Percentiles rank a stretch among this genome's conserved stretches.
Evolutionary conservation across 2,888 invertebrate genomes (phyloP).

Genomic region (Drosophila neutralis): DNA sequence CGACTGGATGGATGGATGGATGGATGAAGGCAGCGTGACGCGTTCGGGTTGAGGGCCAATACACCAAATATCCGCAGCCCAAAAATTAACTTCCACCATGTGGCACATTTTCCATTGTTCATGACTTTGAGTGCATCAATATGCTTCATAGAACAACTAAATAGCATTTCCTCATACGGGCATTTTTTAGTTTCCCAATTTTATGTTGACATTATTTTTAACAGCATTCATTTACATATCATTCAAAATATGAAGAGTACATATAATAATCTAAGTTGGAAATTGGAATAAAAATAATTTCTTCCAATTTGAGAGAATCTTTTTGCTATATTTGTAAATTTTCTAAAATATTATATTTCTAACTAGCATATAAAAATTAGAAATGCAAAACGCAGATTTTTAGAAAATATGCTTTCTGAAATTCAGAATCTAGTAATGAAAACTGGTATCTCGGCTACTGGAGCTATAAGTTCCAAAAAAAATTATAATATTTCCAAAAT

Average conservation of each 20-base stretch:
- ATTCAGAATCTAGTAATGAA: neutral
- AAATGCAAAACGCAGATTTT: neutral
- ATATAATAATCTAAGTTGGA: neutral
- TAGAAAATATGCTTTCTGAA: neutral
- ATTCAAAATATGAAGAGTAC: neutral
- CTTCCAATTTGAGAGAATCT: neutral
- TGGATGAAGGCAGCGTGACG: conserved; percentile 14
- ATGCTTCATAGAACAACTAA: conserved; percentile 10
- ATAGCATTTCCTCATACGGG: neutral
- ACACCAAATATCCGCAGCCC: conserved; percentile 18
- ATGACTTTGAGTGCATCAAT: conserved; percentile 40
- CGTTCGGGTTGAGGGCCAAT: conserved; percentile 50
- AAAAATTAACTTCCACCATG: conserved; percentile 25
- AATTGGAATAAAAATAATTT: neutral
- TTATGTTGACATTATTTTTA: neutral
- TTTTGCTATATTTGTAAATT: neutral
- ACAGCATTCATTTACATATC: neutral
- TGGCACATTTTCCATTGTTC: conserved; percentile 5
- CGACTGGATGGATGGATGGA: conserved; percentile 1
- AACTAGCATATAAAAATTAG: neutral
- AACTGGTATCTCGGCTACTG: neutral
- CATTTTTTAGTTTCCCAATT: neutral
- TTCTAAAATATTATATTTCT: neutral
- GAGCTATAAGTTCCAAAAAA: rapidly evolving
- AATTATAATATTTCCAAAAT: neutral